These are phyloP conservation scores for Podarcis lilfordi DNA, from an alignment of 2,797 vertebrate species.

Conservation along the genomic window DNA sequence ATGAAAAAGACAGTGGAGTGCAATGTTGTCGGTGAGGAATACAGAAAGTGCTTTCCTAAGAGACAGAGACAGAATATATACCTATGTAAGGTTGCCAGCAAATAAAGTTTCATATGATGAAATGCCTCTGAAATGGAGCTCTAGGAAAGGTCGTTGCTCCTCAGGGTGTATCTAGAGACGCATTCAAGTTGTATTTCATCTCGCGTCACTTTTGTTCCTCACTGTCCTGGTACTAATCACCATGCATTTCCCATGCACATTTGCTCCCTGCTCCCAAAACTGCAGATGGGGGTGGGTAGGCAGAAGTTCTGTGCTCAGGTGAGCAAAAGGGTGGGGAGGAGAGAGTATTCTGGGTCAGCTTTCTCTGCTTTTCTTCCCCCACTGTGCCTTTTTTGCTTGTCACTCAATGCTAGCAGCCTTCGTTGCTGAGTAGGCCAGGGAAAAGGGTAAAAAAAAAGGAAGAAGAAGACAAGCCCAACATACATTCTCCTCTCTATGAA, in stretches of 20 bases:
- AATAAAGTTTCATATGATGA: slow-evolving; percentile 81
- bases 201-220: slow-evolving; percentile 9
- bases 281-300: not conserved
- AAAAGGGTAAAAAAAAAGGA: not conserved
- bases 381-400: too few relatives aligned
- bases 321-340: not conserved
- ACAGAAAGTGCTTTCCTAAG: slow-evolving; percentile 75
- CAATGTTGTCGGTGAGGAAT: slow-evolving; percentile 70
- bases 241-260: not conserved
- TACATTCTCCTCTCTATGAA: not conserved
- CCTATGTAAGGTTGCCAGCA: slow-evolving; percentile 75
- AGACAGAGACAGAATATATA: slow-evolving; percentile 75
- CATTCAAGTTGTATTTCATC: slow-evolving; percentile 25
- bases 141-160: slow-evolving; percentile 65
- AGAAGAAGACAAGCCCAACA: not conserved
- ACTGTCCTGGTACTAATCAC: slow-evolving; percentile 26
- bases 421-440: not conserved
- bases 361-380: not conserved
- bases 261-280: not conserved
- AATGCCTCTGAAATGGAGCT: slow-evolving; percentile 73
- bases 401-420: not conserved
- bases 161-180: slow-evolving; percentile 31
- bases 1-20: slow-evolving; percentile 74
- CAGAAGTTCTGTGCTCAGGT: not conserved
- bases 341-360: not conserved